Base-by-base conservation (phyloP, 2,888 invertebrate genomes). In the Nesidiocoris tenuis region DNA sequence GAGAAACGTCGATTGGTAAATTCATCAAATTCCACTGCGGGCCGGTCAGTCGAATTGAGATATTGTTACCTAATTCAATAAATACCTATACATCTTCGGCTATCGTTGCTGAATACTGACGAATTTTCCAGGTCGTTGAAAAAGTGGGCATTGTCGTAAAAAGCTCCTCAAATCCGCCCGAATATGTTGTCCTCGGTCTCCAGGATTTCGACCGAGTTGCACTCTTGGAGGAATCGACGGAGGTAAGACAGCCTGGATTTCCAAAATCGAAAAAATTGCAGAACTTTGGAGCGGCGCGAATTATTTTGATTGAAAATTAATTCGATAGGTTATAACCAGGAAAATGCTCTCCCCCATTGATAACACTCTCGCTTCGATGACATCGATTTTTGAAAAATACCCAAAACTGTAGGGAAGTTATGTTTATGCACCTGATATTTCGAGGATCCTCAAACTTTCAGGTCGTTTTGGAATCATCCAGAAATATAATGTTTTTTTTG, bases 21-120 rank as follows among this genome's bases (percentile, higher is more conserved):
- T 61, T 72, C 63, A 21, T 72, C 25, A 63, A 61, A n/a, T 72
- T 72, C 23, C 21, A 23, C 18, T 61, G 54, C 18, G 72, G 72
- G 7, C 54, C 21, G 18, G 39, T 39, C 39, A 39, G 39, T 39
- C 12, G 39, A 39, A n/a, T n/a, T n/a, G n/a, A n/a, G n/a, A n/a
- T n/a, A n/a, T n/a, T n/a, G n/a, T 39, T 39, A 39, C 3, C 39
- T 39, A 3, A 39, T 39, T 39, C 39, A 3, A 39, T 39, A 7
- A 39, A 12, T 39, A 7, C 3, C 39, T 39, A 7, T 3, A n/a
- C n/a, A n/a, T n/a, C n/a, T n/a, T n/a, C n/a, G n/a, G n/a, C n/a
- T n/a, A n/a, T n/a, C n/a, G n/a, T n/a, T n/a, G n/a, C n/a, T n/a
- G n/a, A n/a, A n/a, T n/a, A n/a, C n/a, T n/a, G n/a, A n/a, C n/a